Evolutionary conservation across 2,888 invertebrate genomes (phyloP), one percentile per base, ranked within the genome.

Genomic region (Leptopilina syphax): DNA sequence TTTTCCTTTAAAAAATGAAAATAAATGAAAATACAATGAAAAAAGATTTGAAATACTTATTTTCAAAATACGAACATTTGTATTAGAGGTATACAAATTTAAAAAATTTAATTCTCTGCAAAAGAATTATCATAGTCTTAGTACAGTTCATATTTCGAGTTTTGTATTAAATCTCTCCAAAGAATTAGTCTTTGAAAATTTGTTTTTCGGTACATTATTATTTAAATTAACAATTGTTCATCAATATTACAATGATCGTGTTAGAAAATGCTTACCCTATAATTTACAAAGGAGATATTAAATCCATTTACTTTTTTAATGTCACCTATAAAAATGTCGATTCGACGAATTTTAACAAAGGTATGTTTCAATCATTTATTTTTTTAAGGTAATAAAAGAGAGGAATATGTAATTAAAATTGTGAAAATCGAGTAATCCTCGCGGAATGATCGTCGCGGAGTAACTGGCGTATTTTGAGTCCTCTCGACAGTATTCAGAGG

Each of bases 371-470:
- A 34, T 34, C 2, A 34, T 34, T 34, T 34, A 13, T 68, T 34
- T 65, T 13, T 77, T 63, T 7, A 13, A 34, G 34, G 34, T 12
- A 63, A 47, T 67, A 44, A 54, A 57, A 12, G 65, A 7, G 54
- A 12, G 57, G 34, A 54, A 27, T 63, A 47, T 60, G 41, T 34
- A 34, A 34, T 34, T 34, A 34, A 34, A 34, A 34, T 34, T 76
- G 57, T 27, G 47, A 54, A 77, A 60, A 77, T 79, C 83, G 80
- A 66, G 78, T 84, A 87, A 84, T 89, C 87, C 88, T 89, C 88
- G 88, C 89, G 88, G 87, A 87, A 87, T 87, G 89, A 89, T 89
- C 85, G 90, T 89, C 90, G 91, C 90, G 89, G 89, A 90, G 90
- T 90, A 88, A 91, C 91, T 91, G 90, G 86, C 89, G 91, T 86